Evolutionary conservation across 35 echinoderm and acorn worm genomes (phyloP).

Genomic region (Acanthaster planci): DNA sequence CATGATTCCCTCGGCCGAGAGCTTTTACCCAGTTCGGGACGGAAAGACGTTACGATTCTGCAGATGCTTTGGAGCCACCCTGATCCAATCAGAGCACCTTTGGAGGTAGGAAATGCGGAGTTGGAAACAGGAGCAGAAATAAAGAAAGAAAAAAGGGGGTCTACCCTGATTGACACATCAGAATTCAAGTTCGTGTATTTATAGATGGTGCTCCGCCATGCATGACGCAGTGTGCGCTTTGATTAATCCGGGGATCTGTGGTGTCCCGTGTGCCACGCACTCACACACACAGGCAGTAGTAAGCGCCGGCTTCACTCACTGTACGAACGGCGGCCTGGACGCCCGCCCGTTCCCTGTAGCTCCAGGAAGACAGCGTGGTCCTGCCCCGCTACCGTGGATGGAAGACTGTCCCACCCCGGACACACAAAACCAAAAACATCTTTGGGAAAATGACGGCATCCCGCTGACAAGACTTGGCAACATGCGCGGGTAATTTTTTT

Average conservation of each 20-base stretch:
- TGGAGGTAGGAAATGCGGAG: background rate
- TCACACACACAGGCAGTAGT: background rate
- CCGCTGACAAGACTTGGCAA: background rate
- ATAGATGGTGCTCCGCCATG: slow-evolving; percentile 19
- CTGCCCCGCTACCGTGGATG: background rate
- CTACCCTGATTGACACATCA: background rate
- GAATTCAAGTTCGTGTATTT: slow-evolving; percentile 24
- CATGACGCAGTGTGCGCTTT: slow-evolving; percentile 17
- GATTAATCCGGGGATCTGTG: slow-evolving; percentile 11
- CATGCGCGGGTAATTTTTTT: background rate
- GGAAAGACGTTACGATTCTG: slow-evolving; percentile 11
- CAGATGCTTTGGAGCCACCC: background rate
- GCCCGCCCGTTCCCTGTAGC: background rate
- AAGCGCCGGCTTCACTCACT: slow-evolving; percentile 9
- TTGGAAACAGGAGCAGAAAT: background rate
- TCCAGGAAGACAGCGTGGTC: background rate
- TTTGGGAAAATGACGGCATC: background rate
- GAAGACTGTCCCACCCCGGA: background rate
- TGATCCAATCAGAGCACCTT: background rate
- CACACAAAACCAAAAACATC: background rate
- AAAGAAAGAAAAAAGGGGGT: background rate
- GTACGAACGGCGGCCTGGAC: background rate
- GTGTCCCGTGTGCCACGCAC: background rate
- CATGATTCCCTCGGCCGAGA: background rate
- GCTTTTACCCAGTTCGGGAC: background rate